Conservation (phyloP, 1,140 invertebrate genomes). For the Anastatus disparis region DNA sequence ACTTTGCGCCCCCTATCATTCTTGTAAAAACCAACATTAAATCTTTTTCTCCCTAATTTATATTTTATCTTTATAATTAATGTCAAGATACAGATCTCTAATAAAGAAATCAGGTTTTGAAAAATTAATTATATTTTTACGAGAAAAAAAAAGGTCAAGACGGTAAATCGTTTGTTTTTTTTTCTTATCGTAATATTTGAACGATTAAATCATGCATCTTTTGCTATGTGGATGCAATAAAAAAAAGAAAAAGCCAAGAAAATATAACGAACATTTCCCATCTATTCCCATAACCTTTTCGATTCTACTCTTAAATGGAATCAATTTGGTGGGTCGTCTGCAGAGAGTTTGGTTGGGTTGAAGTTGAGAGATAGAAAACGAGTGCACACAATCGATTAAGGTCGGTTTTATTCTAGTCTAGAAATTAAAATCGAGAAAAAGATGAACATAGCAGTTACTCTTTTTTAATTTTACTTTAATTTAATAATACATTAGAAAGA, state of each 20-base stretch:
- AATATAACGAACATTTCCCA: slow-evolving; percentile 15
- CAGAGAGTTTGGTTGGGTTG: neutral
- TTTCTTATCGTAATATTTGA: neutral
- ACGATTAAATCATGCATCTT: slow-evolving; percentile 5
- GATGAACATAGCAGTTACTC: too few species aligned
- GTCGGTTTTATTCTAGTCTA: neutral
- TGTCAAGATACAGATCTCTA: neutral
- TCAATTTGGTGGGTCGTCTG: slow-evolving; percentile 14
- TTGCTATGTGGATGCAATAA: neutral
- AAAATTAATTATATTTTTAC: too few species aligned
- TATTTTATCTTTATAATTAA: slow-evolving; percentile 15
- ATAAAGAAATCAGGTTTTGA: slow-evolving; percentile 1
- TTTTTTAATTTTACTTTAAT: too few species aligned
- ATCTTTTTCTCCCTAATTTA: neutral
- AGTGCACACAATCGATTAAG: neutral
- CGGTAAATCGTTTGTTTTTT: too few species aligned
- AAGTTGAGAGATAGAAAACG: neutral
- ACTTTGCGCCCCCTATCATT: too few species aligned
- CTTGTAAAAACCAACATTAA: too few species aligned
- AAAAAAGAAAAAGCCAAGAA: neutral
- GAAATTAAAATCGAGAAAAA: neutral
- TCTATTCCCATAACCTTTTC: neutral
- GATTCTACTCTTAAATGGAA: slow-evolving; percentile 9
- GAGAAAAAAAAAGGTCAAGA: neutral
- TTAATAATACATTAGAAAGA: too few species aligned